Evolutionary conservation across 2,797 vertebrate genomes (phyloP).

Genomic region (Champsocephalus esox): DNA sequence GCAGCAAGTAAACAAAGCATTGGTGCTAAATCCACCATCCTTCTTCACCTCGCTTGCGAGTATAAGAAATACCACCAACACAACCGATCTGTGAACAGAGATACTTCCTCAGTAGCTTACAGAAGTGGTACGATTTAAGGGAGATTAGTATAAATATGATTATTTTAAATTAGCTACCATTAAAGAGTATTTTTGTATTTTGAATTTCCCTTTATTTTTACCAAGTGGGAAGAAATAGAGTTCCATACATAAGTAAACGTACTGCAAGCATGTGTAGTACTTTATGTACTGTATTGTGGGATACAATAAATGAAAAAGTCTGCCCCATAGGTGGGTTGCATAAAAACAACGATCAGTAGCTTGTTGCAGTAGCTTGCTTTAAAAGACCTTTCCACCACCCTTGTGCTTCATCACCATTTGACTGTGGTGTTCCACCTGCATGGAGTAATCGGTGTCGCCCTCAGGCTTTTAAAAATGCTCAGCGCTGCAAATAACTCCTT

Average conservation of each 20-base stretch:
- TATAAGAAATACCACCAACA: conserved; percentile 39
- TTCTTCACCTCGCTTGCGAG: conserved; percentile 8
- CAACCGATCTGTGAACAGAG: conserved; percentile 25
- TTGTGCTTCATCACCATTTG: conserved; percentile 71
- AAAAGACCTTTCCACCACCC: conserved; percentile 70
- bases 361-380: conserved; percentile 80
- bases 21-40: not conserved
- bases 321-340: not conserved
- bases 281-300: not conserved
- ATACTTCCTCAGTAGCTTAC: conserved; percentile 11
- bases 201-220: not conserved
- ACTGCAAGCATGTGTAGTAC: not conserved
- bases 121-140: not conserved
- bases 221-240: conserved; percentile 22
- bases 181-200: not conserved
- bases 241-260: not conserved
- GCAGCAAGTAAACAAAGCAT: conserved; percentile 1
- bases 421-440: conserved; percentile 63
- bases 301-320: not conserved
- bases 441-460: conserved; percentile 59
- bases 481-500: conserved; percentile 36
- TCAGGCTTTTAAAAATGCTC: conserved; percentile 80
- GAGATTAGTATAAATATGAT: conserved; percentile 1
- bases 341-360: conserved; percentile 36
- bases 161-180: not conserved